phyloP scores from a whole-genome alignment of 2,797 vertebrate species.

The Myotis findleyi region DNA sequence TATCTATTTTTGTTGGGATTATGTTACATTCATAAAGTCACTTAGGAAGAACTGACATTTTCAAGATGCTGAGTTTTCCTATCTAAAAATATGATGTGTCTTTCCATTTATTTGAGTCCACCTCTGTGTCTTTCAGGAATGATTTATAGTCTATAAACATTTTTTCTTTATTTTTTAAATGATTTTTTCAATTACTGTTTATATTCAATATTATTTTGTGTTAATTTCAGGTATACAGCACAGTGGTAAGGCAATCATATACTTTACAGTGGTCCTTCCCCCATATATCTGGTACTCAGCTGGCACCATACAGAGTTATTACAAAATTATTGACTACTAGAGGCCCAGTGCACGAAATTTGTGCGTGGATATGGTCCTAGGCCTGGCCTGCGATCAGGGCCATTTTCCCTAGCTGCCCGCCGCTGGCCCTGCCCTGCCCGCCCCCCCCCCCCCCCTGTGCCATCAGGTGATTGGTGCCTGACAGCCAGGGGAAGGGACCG shows the following conservation, averaged over 20 bases:
- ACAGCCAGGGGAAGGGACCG: too few species aligned
- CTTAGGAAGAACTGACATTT: background rate
- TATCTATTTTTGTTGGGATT: constrained; percentile 19
- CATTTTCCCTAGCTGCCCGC: too few species aligned
- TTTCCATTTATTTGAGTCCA: background rate
- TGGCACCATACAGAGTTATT: too few species aligned
- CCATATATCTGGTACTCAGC: background rate
- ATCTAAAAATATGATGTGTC: background rate
- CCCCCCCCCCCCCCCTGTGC: too few species aligned
- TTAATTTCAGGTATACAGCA: background rate
- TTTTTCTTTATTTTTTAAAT: background rate
- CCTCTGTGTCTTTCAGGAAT: background rate
- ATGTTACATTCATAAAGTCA: constrained; percentile 32
- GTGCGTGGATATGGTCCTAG: too few species aligned
- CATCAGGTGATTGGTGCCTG: too few species aligned
- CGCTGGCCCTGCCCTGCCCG: too few species aligned
- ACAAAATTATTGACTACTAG: too few species aligned
- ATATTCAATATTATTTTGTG: background rate
- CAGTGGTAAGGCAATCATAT: background rate
- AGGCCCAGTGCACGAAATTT: too few species aligned
- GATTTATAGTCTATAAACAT: background rate
- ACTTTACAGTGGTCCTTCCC: background rate
- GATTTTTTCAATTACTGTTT: background rate
- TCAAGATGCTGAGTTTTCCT: constrained; percentile 15
- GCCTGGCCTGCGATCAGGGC: too few species aligned